Base-by-base conservation (phyloP, 2,113 vertebrate species). In the Ivindomyrus marchei region DNA sequence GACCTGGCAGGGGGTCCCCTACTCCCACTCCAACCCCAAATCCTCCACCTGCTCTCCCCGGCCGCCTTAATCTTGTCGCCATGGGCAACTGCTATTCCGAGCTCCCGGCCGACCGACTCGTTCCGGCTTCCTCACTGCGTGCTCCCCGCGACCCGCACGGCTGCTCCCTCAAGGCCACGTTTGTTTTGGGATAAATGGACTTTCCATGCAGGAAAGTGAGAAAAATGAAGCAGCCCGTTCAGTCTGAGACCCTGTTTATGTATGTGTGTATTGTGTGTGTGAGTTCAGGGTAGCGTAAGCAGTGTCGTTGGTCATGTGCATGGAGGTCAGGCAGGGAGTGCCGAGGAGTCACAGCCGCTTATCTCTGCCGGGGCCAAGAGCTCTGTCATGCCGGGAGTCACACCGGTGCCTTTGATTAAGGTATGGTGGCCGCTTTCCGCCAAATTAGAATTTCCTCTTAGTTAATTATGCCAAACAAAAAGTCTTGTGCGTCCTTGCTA, bases 1-100 rank as follows among this genome's bases (percentile, higher is more conserved):
- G 77, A 53, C 92, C 90, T 70, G 50, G 89, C 89, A 91, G 92
- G 92, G 90, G 92, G 92, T 90, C 74, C 58, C 50, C 74, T 13
- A 53, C 47, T 39, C 49, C 85, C 85, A 53, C 50, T 47, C 53
- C 88, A 92, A 89, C 80, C 90, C 86, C 89, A 89, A 87, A 89
- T 89, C 70, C 74, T 89, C 88, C 88, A 90, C 49, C 89, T 92
- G 83, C 85, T 89, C 88, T 89, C 49, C 70, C 52, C 74, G 42
- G 88, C 70, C 74, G 74, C 47, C 74, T 89, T 89, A 89, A 89
- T 89, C 74, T 83, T 27, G 88, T 89, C 77, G 70, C 88, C 88
- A 52, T 42, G 70, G 88, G 88, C 74, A 89, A 89, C 88, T 84
- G 74, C 49, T 89, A 39, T 53, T 84, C 88, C 77, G 21, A 80